A percentile compares a stretch with the other conserved stretches of the same genome.
Evolutionary conservation across 1,140 invertebrate genomes (phyloP).

Genomic region (Trichogramma pretiosum): DNA sequence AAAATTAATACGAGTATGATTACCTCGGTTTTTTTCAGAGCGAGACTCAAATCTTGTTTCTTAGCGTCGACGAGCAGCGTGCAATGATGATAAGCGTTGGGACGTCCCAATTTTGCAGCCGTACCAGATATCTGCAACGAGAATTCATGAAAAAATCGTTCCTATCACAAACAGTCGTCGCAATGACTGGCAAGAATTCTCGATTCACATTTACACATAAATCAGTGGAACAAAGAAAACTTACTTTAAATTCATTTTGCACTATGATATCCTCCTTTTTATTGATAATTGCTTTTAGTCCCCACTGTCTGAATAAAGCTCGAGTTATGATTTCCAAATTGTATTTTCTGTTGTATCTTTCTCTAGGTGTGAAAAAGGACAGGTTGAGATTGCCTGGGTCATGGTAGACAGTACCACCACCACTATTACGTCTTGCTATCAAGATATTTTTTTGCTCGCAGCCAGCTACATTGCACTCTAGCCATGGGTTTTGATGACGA

Average conservation of each 20-base stretch:
- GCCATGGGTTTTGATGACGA: conserved; percentile 93
- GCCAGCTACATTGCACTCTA: conserved; percentile 71
- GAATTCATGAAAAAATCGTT: neutral
- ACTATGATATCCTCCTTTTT: conserved; percentile 76
- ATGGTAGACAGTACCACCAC: conserved; percentile 95
- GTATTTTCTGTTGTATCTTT: conserved; percentile 69
- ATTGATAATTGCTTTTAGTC: conserved; percentile 64
- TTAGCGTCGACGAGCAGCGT: conserved; percentile 81
- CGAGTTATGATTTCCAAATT: conserved; percentile 79
- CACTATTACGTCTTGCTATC: conserved; percentile 81
- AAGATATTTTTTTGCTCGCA: conserved; percentile 55
- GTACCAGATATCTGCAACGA: conserved; percentile 73
- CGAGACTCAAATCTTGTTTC: conserved; percentile 58
- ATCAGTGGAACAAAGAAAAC: too few relatives aligned
- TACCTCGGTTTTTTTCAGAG: conserved; percentile 59
- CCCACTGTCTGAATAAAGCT: conserved; percentile 70
- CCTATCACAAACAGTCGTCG: neutral
- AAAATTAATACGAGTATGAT: neutral
- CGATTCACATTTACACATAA: too few relatives aligned
- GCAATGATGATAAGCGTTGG: conserved; percentile 89
- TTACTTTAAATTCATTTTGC: conserved; percentile 72
- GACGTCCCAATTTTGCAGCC: conserved; percentile 76
- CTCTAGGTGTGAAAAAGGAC: conserved; percentile 75
- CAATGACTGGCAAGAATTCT: too few relatives aligned
- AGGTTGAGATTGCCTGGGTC: conserved; percentile 89